A percentile compares a stretch with the other conserved stretches of the same genome.
phyloP scores from a whole-genome alignment of 2,113 vertebrate genomes.

The Electrona antarctica region DNA sequence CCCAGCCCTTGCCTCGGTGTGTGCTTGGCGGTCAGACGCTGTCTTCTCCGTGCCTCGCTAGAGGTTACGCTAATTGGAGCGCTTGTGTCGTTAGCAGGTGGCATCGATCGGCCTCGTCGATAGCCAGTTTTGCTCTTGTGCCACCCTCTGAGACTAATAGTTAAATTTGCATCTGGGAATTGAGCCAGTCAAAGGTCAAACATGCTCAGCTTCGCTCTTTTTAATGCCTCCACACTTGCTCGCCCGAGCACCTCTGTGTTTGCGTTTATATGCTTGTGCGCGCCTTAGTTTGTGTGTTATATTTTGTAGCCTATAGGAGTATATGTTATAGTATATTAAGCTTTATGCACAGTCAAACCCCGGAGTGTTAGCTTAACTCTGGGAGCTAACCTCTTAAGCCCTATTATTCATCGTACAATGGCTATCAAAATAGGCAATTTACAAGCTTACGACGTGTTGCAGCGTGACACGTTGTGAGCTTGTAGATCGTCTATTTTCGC shows the following conservation, averaged over 20 bases:
- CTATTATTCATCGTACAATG: too few species aligned
- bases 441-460: too few species aligned
- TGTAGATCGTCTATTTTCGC: too few species aligned
- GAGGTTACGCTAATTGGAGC: conserved; percentile 72
- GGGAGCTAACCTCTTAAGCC: too few species aligned
- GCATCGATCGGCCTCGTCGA: conserved; percentile 38
- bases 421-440: too few species aligned
- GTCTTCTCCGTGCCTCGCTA: conserved; percentile 18
- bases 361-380: too few species aligned
- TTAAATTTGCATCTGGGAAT: conserved; percentile 41
- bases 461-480: too few species aligned
- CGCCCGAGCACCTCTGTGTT: conserved; percentile 27
- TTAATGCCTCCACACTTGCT: neutral
- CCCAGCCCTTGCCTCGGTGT: conserved; percentile 36
- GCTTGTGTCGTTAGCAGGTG: conserved; percentile 58
- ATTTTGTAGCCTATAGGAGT: too few species aligned
- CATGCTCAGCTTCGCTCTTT: neutral
- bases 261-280: conserved; percentile 13
- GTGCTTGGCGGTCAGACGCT: conserved; percentile 23
- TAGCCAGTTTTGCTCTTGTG: conserved; percentile 39
- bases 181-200: conserved; percentile 26
- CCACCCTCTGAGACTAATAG: conserved; percentile 27
- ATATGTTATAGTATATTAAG: too few species aligned
- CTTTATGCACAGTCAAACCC: neutral
- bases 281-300: conserved; percentile 23